Conservation (phyloP, 2,797 vertebrate genomes). For the Fratercula arctica region DNA sequence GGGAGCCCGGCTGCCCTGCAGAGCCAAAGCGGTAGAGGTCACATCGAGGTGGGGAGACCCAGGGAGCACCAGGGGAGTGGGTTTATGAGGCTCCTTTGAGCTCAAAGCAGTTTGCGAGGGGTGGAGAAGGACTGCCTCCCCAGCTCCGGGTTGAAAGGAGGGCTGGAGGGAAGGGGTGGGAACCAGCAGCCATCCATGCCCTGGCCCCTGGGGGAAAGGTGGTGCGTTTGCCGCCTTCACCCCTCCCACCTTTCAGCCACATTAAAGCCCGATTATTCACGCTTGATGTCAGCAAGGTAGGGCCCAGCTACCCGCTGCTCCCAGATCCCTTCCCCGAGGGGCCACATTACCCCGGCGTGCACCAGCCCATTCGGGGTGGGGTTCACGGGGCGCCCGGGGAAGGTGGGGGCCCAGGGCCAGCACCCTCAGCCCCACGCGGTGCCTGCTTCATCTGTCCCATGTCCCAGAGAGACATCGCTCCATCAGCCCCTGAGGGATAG, state of each 20-base stretch:
- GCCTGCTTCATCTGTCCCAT: accelerated
- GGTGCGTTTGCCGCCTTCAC: constrained; percentile 1
- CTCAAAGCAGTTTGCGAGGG: not conserved
- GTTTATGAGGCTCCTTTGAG: not conserved
- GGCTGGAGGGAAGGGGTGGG: constrained; percentile 34
- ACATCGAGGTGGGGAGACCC: accelerated
- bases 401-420: not conserved
- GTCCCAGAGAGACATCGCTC: accelerated
- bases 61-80: accelerated
- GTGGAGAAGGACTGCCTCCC: not conserved
- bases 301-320: not conserved
- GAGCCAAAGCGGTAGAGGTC: accelerated
- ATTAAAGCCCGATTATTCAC: constrained; percentile 58
- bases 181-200: not conserved
- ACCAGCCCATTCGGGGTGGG: not conserved
- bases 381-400: not conserved
- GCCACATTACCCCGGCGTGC: constrained; percentile 4
- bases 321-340: constrained; percentile 33
- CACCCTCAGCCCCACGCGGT: not conserved
- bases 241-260: constrained; percentile 60
- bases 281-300: constrained; percentile 35
- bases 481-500: accelerated
- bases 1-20: not conserved
- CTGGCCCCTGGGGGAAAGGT: constrained; percentile 7
- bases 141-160: constrained; percentile 22